phyloP scores from a whole-genome alignment of 2,888 invertebrate species.

The Synanthedon myopaeformis region DNA sequence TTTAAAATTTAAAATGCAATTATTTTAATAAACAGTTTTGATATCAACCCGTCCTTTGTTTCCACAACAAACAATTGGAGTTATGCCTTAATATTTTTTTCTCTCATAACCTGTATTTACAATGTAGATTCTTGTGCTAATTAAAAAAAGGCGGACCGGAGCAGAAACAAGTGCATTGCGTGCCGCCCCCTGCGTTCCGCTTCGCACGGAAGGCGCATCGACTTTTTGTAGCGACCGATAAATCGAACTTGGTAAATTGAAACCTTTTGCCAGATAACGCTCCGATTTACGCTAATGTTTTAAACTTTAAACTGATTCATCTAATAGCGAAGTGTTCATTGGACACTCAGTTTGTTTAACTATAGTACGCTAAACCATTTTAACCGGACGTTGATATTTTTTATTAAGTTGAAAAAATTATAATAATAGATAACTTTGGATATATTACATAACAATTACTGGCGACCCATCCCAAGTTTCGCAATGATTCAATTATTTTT shows the following conservation, averaged over 20 bases:
- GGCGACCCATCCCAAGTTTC: too few species aligned
- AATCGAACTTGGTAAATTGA: constrained; percentile 48
- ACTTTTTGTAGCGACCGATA: constrained; percentile 35
- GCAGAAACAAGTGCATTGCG: constrained; percentile 33
- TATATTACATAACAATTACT: too few species aligned
- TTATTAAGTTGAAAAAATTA: too few species aligned
- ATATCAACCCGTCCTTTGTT: neutral
- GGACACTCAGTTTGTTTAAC: too few species aligned
- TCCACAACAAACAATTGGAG: neutral
- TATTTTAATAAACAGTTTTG: neutral
- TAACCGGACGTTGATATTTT: too few species aligned
- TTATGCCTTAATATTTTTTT: neutral
- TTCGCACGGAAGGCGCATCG: constrained; percentile 46
- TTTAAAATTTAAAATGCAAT: too few species aligned
- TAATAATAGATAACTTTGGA: too few species aligned
- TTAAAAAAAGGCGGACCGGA: neutral
- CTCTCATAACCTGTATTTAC: constrained; percentile 1
- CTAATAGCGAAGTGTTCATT: neutral
- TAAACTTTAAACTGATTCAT: constrained; percentile 2
- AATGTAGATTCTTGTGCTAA: neutral
- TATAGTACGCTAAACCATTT: too few species aligned
- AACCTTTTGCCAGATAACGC: constrained; percentile 19
- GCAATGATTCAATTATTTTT: too few species aligned
- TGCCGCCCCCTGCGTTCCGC: constrained; percentile 41
- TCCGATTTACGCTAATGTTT: constrained; percentile 2